Evolutionary conservation across 2,797 vertebrate species (phyloP).

Genomic region (Megalops cyprinoides): DNA sequence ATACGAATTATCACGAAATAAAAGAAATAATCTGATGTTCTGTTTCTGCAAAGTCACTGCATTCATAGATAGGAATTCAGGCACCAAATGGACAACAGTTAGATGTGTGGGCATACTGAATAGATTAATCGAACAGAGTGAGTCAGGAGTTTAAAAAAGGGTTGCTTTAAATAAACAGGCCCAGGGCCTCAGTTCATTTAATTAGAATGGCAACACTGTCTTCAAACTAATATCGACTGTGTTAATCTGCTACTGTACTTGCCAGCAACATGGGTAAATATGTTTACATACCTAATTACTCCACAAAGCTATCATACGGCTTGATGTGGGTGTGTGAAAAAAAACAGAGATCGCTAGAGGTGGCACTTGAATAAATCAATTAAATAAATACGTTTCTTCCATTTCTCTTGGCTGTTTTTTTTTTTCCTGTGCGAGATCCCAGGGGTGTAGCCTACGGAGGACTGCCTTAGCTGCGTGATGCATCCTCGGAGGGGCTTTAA

Average conservation of each 20-base stretch:
- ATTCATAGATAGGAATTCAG: not conserved
- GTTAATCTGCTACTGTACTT: not conserved
- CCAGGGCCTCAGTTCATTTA: not conserved
- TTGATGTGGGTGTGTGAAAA: not conserved
- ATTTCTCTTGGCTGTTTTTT: not conserved
- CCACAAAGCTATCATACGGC: not conserved
- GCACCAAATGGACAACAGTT: not conserved
- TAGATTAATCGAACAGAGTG: not conserved
- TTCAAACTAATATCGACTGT: not conserved
- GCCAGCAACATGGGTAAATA: not conserved
- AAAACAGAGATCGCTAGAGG: not conserved
- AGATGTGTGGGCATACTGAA: not conserved
- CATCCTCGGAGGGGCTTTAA: not conserved
- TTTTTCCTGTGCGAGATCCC: not conserved
- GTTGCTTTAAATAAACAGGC: not conserved
- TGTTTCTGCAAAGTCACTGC: not conserved
- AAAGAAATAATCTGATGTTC: not conserved
- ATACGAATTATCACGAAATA: not conserved
- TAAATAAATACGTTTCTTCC: constrained; percentile 1
- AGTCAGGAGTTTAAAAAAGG: not conserved
- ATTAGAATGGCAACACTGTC: not conserved
- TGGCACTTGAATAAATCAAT: not conserved
- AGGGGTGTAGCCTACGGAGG: not conserved
- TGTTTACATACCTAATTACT: constrained; percentile 19
- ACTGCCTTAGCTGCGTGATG: not conserved